Evolutionary conservation across 2,888 invertebrate species (phyloP), one percentile per base, ranked within the genome.

Genomic region (Hemistola chrysoprasaria): DNA sequence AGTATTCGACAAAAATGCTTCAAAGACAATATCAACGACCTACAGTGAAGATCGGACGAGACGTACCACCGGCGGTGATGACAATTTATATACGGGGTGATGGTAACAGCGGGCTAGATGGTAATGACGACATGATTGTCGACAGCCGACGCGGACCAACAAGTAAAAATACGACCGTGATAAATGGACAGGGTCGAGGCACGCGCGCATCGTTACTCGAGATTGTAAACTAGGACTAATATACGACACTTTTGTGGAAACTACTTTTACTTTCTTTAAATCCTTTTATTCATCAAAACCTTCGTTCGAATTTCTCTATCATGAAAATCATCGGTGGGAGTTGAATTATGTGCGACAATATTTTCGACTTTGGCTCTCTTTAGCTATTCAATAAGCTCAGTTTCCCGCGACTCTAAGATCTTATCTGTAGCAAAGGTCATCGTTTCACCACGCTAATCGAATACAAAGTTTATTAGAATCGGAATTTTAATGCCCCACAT

Each of bases 71-170:
- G 71, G 71, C 78, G 84, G 73, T 75, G 86, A 78, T 78, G 80
- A 81, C 74, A 78, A 87, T 87, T 84, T 85, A 87, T 84, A 70
- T 78, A 77, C 72, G 64, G 69, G 72, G 61, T 75, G 79, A 81
- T 78, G 69, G 65, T 70, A 75, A 78, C 79, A 76, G 44, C 73
- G 75, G 61, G 67, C 74, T 64, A 71, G 78, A 65, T 72, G 69
- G 84, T 86, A 87, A 86, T 86, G 84, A 84, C 76, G 81, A 85
- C 85, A 84, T 81, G 84, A 78, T 80, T 82, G 85, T 82, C 73
- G 78, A 84, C 83, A 80, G 75, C 59, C 71, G 76, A 82, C 83
- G 81, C 71, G 74, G 72, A 67, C 44, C 78, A 81, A 84, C 81
- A 78, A 82, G 82, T 83, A 84, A 78, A 83, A 82, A 82, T 80